Evolutionary conservation across 2,888 invertebrate genomes (phyloP).

Genomic region (Archaeoteleia sp.): DNA sequence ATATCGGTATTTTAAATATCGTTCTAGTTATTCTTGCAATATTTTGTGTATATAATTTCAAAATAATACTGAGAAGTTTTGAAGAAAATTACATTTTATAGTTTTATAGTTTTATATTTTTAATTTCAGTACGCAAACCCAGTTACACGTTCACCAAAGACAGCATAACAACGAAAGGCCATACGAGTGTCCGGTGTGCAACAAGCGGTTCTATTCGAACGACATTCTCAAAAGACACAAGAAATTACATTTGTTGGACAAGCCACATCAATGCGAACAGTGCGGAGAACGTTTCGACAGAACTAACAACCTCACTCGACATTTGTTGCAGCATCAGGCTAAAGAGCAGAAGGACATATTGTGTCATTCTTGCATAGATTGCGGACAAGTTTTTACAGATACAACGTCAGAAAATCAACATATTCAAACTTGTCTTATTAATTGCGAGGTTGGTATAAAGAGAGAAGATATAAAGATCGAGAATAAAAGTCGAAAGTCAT

Average conservation of each 20-base stretch:
- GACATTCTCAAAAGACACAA: conserved; percentile 45
- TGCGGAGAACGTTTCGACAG: conserved; percentile 34
- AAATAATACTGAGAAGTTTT: too few relatives aligned
- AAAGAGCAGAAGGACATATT: neutral
- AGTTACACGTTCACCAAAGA: conserved; percentile 43
- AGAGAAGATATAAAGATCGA: conserved; percentile 5
- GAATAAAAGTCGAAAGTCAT: conserved; percentile 12
- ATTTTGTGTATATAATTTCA: conserved; percentile 22
- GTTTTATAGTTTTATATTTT: too few relatives aligned
- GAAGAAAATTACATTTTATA: neutral
- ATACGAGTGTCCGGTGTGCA: conserved; percentile 50
- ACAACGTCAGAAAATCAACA: neutral
- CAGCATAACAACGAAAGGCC: conserved; percentile 52
- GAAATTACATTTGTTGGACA: conserved; percentile 31
- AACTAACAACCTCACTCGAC: conserved; percentile 26
- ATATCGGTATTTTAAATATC: too few relatives aligned
- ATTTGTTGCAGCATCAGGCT: conserved; percentile 28
- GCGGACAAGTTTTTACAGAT: conserved; percentile 30
- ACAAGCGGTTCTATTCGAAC: conserved; percentile 49
- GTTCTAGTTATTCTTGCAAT: too few relatives aligned
- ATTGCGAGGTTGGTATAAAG: neutral
- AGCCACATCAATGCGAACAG: conserved; percentile 29
- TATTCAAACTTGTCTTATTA: conserved; percentile 2
- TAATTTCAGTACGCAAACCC: conserved; percentile 26
- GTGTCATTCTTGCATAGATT: conserved; percentile 25